These are phyloP conservation scores for Peromyscus melanophrys DNA, from an alignment of 2,797 vertebrate species.

Conservation along the genomic window DNA sequence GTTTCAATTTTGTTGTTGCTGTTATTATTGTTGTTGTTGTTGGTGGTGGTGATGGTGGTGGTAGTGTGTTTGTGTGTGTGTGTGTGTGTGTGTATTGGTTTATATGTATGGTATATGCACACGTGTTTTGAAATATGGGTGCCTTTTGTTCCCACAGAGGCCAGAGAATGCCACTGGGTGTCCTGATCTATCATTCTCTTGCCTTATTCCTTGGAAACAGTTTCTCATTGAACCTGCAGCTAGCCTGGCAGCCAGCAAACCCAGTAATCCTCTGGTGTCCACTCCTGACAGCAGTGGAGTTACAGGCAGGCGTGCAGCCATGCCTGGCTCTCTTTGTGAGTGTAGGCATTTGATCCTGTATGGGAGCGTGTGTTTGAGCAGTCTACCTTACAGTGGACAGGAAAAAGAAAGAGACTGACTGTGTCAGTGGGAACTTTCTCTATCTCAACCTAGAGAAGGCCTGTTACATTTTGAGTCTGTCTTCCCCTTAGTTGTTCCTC, in stretches of 20 bases:
- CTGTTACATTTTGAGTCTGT: neutral
- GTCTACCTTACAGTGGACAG: too few relatives aligned
- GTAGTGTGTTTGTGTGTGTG: too few relatives aligned
- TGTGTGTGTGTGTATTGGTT: neutral
- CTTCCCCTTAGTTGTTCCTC: neutral
- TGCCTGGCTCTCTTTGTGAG: neutral
- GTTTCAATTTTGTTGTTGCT: neutral
- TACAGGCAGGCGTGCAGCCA: neutral
- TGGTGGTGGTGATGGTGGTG: neutral
- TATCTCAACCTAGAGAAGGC: neutral
- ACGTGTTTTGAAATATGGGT: neutral
- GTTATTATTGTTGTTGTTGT: neutral
- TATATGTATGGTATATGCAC: neutral
- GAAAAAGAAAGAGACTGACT: neutral
- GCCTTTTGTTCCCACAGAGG: neutral
- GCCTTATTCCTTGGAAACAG: neutral
- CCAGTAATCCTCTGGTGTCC: neutral
- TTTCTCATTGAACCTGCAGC: neutral
- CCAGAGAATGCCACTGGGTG: neutral
- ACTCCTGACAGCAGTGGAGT: neutral
- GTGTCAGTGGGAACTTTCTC: neutral
- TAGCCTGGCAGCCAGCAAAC: neutral
- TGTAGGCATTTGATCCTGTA: neutral
- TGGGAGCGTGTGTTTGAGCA: neutral
- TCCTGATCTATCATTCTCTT: neutral